phyloP scores from a whole-genome alignment of 2,797 vertebrate genomes.

The Sciurus carolinensis region DNA sequence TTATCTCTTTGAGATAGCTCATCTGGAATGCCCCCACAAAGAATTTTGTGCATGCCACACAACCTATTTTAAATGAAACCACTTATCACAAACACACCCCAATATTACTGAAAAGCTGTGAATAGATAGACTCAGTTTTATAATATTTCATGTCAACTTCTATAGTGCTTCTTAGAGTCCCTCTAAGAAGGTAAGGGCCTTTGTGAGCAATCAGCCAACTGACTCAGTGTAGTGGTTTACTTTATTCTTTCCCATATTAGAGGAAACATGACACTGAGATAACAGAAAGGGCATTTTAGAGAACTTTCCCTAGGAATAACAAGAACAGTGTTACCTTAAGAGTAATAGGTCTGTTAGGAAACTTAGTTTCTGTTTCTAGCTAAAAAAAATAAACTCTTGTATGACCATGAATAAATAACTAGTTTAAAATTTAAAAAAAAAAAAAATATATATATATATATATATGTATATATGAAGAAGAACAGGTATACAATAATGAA shows the following conservation, averaged over 20 bases:
- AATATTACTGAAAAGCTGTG: neutral
- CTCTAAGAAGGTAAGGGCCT: neutral
- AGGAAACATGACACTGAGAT: neutral
- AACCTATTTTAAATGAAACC: neutral
- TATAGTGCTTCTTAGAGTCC: neutral
- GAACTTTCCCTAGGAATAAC: neutral
- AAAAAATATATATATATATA: too few species aligned
- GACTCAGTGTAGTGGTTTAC: neutral
- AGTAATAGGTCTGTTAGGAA: too few species aligned
- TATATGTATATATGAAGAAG: neutral
- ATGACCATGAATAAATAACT: too few species aligned
- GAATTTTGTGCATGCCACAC: neutral
- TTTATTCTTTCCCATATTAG: neutral
- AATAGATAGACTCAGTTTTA: neutral
- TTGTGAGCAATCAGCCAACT: neutral
- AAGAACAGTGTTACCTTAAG: neutral
- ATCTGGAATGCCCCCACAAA: neutral
- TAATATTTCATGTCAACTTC: neutral
- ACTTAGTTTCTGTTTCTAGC: too few species aligned
- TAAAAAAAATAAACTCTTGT: too few species aligned
- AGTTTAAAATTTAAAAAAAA: too few species aligned
- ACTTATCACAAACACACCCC: neutral
- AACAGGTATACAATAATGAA: neutral
- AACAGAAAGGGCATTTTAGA: neutral
- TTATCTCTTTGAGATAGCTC: neutral